Evolutionary conservation across 2,113 vertebrate genomes (phyloP).

Genomic region (Thamnophis sirtalis): DNA sequence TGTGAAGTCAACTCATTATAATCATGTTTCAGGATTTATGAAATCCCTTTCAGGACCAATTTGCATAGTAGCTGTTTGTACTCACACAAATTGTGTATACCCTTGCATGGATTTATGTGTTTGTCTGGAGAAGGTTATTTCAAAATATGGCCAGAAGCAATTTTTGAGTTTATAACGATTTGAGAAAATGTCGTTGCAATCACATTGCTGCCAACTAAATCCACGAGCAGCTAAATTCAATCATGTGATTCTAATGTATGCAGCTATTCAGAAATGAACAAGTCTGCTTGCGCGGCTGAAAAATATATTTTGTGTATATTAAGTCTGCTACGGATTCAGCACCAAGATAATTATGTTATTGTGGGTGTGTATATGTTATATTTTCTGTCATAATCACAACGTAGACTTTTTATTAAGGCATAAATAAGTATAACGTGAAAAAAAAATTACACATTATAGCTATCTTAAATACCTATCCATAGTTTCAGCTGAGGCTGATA

Average conservation of each 20-base stretch:
- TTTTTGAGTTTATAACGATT: background rate
- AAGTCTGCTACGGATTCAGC: background rate
- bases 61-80: background rate
- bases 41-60: background rate
- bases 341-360: background rate
- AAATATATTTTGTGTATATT: too few species aligned
- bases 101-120: background rate
- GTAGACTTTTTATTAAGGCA: too few species aligned
- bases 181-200: background rate
- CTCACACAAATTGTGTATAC: background rate
- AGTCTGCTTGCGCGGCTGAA: background rate
- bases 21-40: background rate
- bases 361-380: background rate
- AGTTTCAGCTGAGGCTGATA: background rate
- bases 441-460: background rate
- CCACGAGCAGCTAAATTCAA: too few species aligned
- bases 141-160: background rate
- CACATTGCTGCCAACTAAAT: background rate
- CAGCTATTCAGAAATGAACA: background rate
- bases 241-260: background rate
- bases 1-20: background rate
- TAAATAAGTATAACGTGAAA: background rate
- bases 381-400: too few species aligned
- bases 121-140: background rate
- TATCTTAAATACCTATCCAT: background rate